These are phyloP conservation scores for Apostichopus leukothele DNA, from an alignment of 53 echinoderm and acorn worm genomes.

Conservation along the genomic window DNA sequence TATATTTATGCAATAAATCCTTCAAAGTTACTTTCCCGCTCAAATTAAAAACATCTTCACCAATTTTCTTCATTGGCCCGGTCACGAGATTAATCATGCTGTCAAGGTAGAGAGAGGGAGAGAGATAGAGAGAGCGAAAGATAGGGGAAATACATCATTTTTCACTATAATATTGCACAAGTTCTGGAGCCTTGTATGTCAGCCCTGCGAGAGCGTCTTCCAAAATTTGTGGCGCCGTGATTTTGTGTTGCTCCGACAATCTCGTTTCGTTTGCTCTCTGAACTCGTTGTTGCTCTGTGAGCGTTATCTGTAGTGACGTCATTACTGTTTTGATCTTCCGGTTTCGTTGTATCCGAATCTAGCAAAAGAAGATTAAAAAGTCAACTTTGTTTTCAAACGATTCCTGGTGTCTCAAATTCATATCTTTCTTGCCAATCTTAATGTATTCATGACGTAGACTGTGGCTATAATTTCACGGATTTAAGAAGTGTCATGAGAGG, in stretches of 20 bases:
- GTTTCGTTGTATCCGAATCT: slow-evolving; percentile 3
- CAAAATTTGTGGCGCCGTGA: background rate
- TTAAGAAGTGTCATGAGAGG: too few species aligned
- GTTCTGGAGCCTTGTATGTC: slow-evolving; percentile 32
- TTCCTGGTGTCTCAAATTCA: too few species aligned
- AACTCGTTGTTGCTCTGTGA: background rate
- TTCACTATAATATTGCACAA: slow-evolving; percentile 9
- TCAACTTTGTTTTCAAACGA: too few species aligned
- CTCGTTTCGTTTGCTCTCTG: slow-evolving; percentile 15
- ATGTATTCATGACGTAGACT: too few species aligned
- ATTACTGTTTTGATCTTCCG: slow-evolving; percentile 9
- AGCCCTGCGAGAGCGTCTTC: slow-evolving; percentile 27
- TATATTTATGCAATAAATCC: background rate
- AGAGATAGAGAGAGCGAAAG: too few species aligned
- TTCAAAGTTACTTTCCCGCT: background rate
- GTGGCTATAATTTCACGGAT: too few species aligned
- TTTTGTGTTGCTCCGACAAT: background rate
- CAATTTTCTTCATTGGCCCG: background rate
- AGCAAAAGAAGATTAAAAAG: background rate
- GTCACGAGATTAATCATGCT: background rate
- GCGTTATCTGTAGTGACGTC: slow-evolving; percentile 16
- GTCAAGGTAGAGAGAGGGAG: too few species aligned
- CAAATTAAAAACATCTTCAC: background rate
- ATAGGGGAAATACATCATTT: too few species aligned
- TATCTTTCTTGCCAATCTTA: too few species aligned